Evolutionary conservation across 2,113 vertebrate genomes (phyloP).

Genomic region (Rhinoderma darwinii): DNA sequence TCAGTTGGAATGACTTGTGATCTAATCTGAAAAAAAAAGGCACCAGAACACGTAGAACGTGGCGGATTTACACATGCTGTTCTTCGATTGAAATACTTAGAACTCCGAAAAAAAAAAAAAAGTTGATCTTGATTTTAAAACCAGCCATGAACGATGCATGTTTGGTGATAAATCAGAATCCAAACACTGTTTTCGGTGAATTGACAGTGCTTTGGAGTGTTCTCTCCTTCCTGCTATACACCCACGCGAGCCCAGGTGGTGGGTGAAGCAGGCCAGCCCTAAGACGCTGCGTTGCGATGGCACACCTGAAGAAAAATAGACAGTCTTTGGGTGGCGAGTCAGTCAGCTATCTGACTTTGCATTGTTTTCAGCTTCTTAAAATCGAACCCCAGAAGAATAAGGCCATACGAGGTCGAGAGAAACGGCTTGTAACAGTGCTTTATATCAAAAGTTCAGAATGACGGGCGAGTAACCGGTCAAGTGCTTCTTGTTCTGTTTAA

Average conservation of each 20-base stretch:
- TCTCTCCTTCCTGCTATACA: neutral
- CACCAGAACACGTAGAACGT: neutral
- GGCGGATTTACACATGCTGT: neutral
- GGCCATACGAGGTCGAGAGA: neutral
- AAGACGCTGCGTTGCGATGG: slow-evolving; percentile 38
- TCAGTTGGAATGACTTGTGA: slow-evolving; percentile 28
- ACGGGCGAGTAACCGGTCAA: slow-evolving; percentile 34
- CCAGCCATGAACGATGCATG: neutral
- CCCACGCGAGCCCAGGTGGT: neutral
- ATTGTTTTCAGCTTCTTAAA: slow-evolving; percentile 3
- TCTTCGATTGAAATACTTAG: slow-evolving; percentile 35
- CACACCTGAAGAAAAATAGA: slow-evolving; percentile 18
- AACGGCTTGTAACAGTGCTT: slow-evolving; percentile 35
- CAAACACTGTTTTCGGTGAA: neutral
- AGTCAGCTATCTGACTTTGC: slow-evolving; percentile 21
- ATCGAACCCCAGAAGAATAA: neutral
- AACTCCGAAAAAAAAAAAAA: neutral
- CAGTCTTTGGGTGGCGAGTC: slow-evolving; percentile 30
- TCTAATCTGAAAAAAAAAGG: neutral
- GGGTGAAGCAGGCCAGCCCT: neutral
- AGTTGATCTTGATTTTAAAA: neutral
- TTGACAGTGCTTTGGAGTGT: neutral
- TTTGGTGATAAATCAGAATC: neutral
- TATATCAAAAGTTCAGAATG: slow-evolving; percentile 50
- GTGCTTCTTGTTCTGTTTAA: slow-evolving; percentile 61